Percentiles rank a stretch among this genome's conserved stretches.
Evolutionary conservation across 2,888 invertebrate species (phyloP).

Genomic region (Coenonympha glycerion): DNA sequence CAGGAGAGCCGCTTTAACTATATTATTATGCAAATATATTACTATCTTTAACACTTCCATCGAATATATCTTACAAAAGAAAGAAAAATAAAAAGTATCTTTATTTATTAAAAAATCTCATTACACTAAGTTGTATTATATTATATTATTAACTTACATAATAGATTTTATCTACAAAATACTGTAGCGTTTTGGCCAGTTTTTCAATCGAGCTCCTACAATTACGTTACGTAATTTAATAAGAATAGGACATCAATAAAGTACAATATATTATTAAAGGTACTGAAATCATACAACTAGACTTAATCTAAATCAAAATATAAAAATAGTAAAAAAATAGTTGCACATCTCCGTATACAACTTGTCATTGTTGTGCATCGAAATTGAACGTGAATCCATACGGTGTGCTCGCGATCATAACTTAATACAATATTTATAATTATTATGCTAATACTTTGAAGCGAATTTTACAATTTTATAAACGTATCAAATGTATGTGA

Average conservation of each 20-base stretch:
- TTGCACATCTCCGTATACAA: slow-evolving; percentile 68
- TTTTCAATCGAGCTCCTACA: slow-evolving; percentile 64
- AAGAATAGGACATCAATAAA: slow-evolving; percentile 65
- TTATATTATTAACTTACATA: slow-evolving; percentile 73
- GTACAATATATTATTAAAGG: slow-evolving; percentile 57
- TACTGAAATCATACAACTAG: slow-evolving; percentile 71
- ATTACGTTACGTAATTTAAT: slow-evolving; percentile 57
- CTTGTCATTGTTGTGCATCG: slow-evolving; percentile 65
- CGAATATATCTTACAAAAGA: slow-evolving; percentile 77
- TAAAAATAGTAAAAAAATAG: slow-evolving; percentile 76
- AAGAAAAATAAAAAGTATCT: slow-evolving; percentile 72
- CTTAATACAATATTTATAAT: slow-evolving; percentile 19
- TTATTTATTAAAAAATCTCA: slow-evolving; percentile 75
- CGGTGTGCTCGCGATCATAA: slow-evolving; percentile 17
- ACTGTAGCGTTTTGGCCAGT: slow-evolving; percentile 69
- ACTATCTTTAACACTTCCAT: slow-evolving; percentile 78
- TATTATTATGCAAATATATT: slow-evolving; percentile 77
- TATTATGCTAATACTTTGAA: slow-evolving; percentile 24
- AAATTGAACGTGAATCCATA: slow-evolving; percentile 31
- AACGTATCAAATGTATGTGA: slow-evolving; percentile 21
- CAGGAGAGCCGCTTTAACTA: slow-evolving; percentile 82
- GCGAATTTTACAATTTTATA: slow-evolving; percentile 24
- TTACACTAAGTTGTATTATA: slow-evolving; percentile 71
- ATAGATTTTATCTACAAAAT: slow-evolving; percentile 77
- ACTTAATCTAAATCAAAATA: slow-evolving; percentile 74